Conservation (phyloP, 2,888 invertebrate species). For the Lapara coniferarum region DNA sequence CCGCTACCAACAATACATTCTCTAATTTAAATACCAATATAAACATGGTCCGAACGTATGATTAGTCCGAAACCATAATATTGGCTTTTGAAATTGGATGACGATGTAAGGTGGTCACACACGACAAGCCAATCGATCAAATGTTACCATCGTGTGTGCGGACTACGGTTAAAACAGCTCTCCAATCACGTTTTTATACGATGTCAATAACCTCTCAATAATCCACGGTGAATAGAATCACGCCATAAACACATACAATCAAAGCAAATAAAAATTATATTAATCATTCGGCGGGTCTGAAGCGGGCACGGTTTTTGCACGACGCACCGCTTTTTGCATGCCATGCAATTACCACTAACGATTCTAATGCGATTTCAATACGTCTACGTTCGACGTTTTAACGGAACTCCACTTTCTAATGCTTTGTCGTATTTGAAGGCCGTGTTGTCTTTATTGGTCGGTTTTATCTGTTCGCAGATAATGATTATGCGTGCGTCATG, state of each 20-base stretch:
- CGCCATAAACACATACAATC: conserved; percentile 59
- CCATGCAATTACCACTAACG: conserved; percentile 71
- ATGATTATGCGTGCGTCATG: conserved; percentile 66
- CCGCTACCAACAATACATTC: conserved; percentile 42
- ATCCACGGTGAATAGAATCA: conserved; percentile 52
- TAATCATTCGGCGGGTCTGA: conserved; percentile 63
- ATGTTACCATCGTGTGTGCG: conserved; percentile 48
- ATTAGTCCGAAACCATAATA: conserved; percentile 61
- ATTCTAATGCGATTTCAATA: conserved; percentile 64
- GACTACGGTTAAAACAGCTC: conserved; percentile 55
- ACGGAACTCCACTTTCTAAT: conserved; percentile 73
- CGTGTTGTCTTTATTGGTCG: conserved; percentile 46
- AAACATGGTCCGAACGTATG: conserved; percentile 50
- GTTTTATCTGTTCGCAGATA: conserved; percentile 65
- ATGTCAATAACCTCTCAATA: conserved; percentile 68
- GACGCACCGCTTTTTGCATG: conserved; percentile 62
- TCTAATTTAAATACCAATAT: conserved; percentile 49
- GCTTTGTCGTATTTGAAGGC: conserved; percentile 59
- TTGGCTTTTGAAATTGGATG: conserved; percentile 65
- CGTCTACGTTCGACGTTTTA: conserved; percentile 57
- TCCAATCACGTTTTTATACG: conserved; percentile 64
- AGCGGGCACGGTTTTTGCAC: conserved; percentile 57
- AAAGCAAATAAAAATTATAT: conserved; percentile 73
- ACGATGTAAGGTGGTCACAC: conserved; percentile 48
- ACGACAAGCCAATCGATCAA: conserved; percentile 70